Evolutionary conservation across 2,888 invertebrate species (phyloP).

Genomic region (Trachelus troglodyta): DNA sequence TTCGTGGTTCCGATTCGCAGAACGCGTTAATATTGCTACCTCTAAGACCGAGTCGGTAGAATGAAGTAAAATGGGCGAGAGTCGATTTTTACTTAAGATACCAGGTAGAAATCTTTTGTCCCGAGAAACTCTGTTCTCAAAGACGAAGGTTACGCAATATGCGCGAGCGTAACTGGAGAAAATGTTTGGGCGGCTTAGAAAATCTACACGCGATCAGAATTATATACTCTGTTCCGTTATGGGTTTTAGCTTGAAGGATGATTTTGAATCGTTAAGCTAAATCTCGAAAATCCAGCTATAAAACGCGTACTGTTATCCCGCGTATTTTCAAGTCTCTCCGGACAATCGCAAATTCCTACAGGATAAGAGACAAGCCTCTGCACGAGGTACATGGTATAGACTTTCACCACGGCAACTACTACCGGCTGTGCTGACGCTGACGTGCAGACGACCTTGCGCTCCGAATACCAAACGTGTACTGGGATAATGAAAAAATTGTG

Average conservation of each 20-base stretch:
- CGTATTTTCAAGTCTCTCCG: background rate
- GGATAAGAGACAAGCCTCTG: background rate
- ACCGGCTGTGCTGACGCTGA: slow-evolving; percentile 37
- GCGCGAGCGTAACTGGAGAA: background rate
- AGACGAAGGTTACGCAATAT: background rate
- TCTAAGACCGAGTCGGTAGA: background rate
- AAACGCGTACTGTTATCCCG: background rate
- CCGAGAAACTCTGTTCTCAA: background rate
- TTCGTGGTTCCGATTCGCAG: background rate
- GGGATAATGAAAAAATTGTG: background rate
- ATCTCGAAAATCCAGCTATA: background rate
- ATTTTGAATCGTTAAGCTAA: too few species aligned
- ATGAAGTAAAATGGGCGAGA: background rate
- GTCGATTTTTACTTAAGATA: background rate
- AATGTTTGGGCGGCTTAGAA: background rate
- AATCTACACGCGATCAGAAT: background rate
- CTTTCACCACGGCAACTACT: slow-evolving; percentile 43
- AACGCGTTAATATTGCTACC: background rate
- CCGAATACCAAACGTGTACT: slow-evolving; percentile 34
- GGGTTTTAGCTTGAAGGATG: too few species aligned
- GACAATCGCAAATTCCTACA: background rate
- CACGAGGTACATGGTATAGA: slow-evolving; percentile 25
- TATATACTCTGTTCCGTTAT: background rate
- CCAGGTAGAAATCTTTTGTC: background rate
- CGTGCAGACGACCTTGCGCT: slow-evolving; percentile 46